phyloP scores from a whole-genome alignment of 64 coral and sea anemone species.

The Astreopora myriophthalma region DNA sequence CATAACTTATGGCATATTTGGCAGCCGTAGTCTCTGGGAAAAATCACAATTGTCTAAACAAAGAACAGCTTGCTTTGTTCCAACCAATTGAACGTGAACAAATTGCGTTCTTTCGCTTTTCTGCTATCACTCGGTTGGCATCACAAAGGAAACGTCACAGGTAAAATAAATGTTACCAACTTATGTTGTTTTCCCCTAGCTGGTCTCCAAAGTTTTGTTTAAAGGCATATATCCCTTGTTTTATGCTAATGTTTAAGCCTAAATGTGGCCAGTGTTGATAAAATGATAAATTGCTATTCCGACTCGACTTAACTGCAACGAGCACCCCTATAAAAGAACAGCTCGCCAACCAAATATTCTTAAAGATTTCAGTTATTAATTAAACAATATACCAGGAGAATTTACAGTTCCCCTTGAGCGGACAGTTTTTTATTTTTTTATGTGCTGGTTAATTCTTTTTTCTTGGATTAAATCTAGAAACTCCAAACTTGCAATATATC shows the following conservation, averaged over 20 bases:
- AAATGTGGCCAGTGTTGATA: neutral
- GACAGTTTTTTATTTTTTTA: neutral
- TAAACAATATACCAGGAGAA: neutral
- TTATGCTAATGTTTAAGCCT: neutral
- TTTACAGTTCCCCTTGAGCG: neutral
- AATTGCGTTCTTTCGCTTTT: slow-evolving; percentile 36
- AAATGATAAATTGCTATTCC: neutral
- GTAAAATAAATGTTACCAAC: neutral
- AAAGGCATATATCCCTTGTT: neutral
- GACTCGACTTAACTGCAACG: neutral
- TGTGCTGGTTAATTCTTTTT: neutral
- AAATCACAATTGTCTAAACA: neutral
- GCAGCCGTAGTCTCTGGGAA: neutral
- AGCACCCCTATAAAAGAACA: neutral
- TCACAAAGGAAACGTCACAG: neutral
- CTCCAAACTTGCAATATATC: neutral
- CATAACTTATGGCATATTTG: neutral
- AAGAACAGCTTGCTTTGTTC: neutral
- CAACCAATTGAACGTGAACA: slow-evolving; percentile 28
- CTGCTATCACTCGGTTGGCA: slow-evolving; percentile 9
- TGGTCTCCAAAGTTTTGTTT: neutral
- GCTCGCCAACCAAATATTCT: neutral
- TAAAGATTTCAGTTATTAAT: neutral
- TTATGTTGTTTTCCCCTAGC: neutral
- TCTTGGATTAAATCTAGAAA: neutral